Evolutionary conservation across 2,113 vertebrate species (phyloP).

Genomic region (Puntigrus tetrazona): DNA sequence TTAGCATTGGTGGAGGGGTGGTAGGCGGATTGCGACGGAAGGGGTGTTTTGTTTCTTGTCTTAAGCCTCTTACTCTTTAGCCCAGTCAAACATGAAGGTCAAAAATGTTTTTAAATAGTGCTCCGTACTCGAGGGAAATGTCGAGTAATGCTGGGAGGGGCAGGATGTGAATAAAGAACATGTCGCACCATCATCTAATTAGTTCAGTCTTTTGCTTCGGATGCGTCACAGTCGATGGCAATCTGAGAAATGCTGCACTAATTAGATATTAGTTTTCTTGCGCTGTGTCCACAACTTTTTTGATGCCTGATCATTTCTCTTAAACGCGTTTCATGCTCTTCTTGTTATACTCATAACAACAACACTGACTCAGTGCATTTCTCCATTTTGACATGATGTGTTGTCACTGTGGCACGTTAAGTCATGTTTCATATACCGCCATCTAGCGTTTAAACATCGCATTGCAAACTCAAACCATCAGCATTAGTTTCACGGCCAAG

Average conservation of each 20-base stretch:
- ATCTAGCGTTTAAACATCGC: conserved; percentile 46
- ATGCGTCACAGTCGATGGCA: not conserved
- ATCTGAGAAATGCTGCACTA: not conserved
- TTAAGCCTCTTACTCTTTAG: conserved; percentile 24
- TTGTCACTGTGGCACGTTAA: conserved; percentile 5
- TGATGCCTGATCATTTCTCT: not conserved
- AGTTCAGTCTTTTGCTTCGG: not conserved
- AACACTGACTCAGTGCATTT: not conserved
- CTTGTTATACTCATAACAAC: not conserved
- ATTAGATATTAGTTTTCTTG: not conserved
- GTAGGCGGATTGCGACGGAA: not conserved
- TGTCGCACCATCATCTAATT: not conserved
- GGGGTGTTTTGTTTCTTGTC: not conserved
- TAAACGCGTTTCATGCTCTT: not conserved
- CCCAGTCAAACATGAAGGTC: conserved; percentile 38
- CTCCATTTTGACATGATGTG: not conserved
- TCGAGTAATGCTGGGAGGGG: not conserved
- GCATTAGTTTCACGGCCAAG: not conserved
- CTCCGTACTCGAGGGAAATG: conserved; percentile 34
- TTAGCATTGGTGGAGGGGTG: not conserved
- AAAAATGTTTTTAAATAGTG: conserved; percentile 36
- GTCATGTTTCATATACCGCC: conserved; percentile 37
- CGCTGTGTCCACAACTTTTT: not conserved
- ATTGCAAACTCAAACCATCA: not conserved
- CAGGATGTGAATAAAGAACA: not conserved